Evolutionary conservation across 1,140 invertebrate species (phyloP), one percentile per base, ranked within the genome.

Genomic region (Drosophila lini): DNA sequence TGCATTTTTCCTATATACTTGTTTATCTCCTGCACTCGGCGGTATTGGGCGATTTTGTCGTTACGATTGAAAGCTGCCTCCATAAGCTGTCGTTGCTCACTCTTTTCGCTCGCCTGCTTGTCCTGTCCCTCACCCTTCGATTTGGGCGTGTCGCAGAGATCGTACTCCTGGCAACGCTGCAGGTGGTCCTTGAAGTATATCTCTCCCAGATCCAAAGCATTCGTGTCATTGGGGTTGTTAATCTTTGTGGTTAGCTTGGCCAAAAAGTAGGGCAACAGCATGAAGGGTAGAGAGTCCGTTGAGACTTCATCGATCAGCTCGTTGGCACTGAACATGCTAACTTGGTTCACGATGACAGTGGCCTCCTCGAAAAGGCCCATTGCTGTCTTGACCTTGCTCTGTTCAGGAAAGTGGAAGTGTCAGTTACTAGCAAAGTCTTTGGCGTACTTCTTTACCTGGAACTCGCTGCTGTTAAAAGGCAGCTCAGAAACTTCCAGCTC

Each of bases 151-250:
- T 96, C 94, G 36, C 94, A 95, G 22, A 98, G 92, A 41, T 94
- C 95, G 92, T 98, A 98, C 70, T 96, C 94, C 91, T 96, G 96
- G 67, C 96, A 95, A 62, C 97, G 94, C 82, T 95, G 94, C 36
- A 98, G 91, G 85, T 96, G 98, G 93, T 98, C 97, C 80, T 89
- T 95, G 80, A 96, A 97, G 93, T 98, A 98, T 47, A 97, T 94
- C 91, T 97, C 95, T 15, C 96, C 94, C 13, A 95, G 94, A 64
- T 96, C 93, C 7, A 97, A 93, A 40, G 96, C 92, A 58, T 97
- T 94, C 75, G 94, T 93, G 56, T 96, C 94, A 45, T 96, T 94
- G 9, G 93, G 92, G 93, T 96, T 96, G 56, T 96, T 93, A 5
- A 90, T 75, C 38, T 91, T 90, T 6, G 81, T 63, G 11, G 94